These are phyloP conservation scores for Epinotia nisella DNA, from an alignment of 2,888 invertebrate genomes.

Conservation along the genomic window DNA sequence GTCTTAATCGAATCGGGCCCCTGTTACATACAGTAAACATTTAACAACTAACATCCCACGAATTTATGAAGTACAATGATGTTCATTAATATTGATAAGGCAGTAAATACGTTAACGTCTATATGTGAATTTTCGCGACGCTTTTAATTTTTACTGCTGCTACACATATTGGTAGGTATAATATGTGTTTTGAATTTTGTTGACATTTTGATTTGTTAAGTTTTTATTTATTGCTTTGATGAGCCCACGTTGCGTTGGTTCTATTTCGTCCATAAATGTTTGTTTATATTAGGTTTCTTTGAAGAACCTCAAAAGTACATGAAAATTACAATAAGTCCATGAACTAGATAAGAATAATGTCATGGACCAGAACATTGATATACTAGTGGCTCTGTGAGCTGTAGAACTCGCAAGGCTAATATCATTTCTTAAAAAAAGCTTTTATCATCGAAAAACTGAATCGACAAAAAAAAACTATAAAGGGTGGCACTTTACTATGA, in stretches of 20 bases:
- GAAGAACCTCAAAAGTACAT: neutral
- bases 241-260: neutral
- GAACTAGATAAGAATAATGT: too few relatives aligned
- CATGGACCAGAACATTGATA: too few relatives aligned
- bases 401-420: too few relatives aligned
- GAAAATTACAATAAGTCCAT: too few relatives aligned
- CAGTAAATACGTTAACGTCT: constrained; percentile 20
- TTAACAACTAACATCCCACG: constrained; percentile 9
- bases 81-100: constrained; percentile 16
- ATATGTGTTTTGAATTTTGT: neutral
- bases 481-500: too few relatives aligned
- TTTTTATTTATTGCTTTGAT: neutral
- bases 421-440: too few relatives aligned
- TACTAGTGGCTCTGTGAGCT: too few relatives aligned
- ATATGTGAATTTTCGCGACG: constrained; percentile 21
- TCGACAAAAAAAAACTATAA: too few relatives aligned
- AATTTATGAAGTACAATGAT: neutral
- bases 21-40: neutral
- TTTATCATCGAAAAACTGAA: too few relatives aligned
- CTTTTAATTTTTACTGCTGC: constrained; percentile 13
- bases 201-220: neutral
- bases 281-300: neutral
- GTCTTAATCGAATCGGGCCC: too few relatives aligned
- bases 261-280: neutral
- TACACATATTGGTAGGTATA: neutral